Evolutionary conservation across 2,888 invertebrate genomes (phyloP).

Genomic region (Calameuta filiformis): DNA sequence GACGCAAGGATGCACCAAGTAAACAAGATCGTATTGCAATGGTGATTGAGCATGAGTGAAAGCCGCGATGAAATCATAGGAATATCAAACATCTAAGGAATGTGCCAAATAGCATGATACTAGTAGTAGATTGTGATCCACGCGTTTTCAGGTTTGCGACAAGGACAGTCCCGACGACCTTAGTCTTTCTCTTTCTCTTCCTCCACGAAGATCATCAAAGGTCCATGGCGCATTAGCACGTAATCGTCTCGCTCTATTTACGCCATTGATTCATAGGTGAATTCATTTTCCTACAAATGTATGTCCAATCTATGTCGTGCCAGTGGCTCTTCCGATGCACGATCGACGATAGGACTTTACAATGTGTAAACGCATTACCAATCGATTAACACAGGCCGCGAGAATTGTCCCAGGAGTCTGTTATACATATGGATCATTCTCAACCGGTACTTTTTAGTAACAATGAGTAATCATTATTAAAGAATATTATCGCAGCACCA

Average conservation of each 20-base stretch:
- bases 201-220: not conserved
- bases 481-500: not conserved
- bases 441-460: not conserved
- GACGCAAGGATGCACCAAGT: not conserved
- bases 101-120: constrained; percentile 33
- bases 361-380: not conserved
- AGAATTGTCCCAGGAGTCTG: no score
- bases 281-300: not conserved
- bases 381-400: not conserved
- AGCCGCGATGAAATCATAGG: constrained; percentile 24
- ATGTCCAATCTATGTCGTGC: not conserved
- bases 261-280: not conserved
- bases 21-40: not conserved
- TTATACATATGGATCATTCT: not conserved
- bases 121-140: constrained; percentile 47
- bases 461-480: not conserved
- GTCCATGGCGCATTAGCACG: not conserved
- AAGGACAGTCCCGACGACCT: not conserved
- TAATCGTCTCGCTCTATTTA: not conserved
- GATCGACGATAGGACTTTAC: not conserved
- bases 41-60: constrained; percentile 12
- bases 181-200: constrained; percentile 10
- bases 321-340: not conserved
- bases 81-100: constrained; percentile 23
- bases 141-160: constrained; percentile 24